These are phyloP conservation scores for Xiphophorus maculatus DNA, from an alignment of 2,113 vertebrate species.

Conservation along the genomic window DNA sequence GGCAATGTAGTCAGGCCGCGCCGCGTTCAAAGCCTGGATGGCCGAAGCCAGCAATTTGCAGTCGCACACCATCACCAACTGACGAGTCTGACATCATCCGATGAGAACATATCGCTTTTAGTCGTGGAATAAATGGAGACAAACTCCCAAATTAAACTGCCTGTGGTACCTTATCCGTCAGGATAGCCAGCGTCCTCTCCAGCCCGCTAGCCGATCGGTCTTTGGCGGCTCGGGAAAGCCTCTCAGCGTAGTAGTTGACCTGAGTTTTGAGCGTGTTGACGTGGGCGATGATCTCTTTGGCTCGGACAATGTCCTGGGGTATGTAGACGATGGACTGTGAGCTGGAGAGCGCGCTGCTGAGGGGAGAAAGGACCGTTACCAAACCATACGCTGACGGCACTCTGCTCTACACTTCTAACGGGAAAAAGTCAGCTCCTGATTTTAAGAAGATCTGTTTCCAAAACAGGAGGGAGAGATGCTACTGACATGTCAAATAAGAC, in stretches of 20 bases:
- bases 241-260: slow-evolving; percentile 97
- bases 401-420: neutral
- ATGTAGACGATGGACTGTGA: slow-evolving; percentile 95
- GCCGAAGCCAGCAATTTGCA: slow-evolving; percentile 94
- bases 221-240: slow-evolving; percentile 94
- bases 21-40: slow-evolving; percentile 93
- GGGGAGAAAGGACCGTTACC: slow-evolving; percentile 1
- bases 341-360: slow-evolving; percentile 85
- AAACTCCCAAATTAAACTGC: too few species aligned
- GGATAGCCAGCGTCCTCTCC: slow-evolving; percentile 92
- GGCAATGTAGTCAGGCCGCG: slow-evolving; percentile 94
- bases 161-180: slow-evolving; percentile 87
- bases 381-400: neutral
- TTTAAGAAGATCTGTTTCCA: neutral
- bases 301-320: slow-evolving; percentile 91
- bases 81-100: slow-evolving; percentile 84
- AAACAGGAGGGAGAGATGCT: neutral
- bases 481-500: neutral
- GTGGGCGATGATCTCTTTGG: slow-evolving; percentile 97
- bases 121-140: neutral
- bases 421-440: neutral
- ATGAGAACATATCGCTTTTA: neutral
- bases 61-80: slow-evolving; percentile 95
- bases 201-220: slow-evolving; percentile 93
- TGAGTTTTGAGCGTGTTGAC: slow-evolving; percentile 98